phyloP scores from a whole-genome alignment of 92 coral and sea anemone genomes.

The Scolanthus callimorphus region DNA sequence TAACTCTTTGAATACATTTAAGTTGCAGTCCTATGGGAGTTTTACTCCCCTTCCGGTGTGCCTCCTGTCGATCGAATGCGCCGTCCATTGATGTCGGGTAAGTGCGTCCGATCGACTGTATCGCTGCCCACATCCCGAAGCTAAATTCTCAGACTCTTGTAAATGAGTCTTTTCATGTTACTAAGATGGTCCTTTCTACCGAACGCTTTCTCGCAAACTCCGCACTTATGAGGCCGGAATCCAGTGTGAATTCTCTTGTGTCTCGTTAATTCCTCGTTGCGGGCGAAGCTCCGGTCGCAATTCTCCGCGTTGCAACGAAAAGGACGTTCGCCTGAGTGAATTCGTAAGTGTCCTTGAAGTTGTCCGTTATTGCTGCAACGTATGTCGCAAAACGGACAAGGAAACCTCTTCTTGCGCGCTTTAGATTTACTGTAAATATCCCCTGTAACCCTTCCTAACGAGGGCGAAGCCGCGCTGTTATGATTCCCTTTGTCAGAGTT shows the following conservation, averaged over 20 bases:
- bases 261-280: constrained; percentile 89
- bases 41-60: too few relatives aligned
- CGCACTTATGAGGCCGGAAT: constrained; percentile 88
- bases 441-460: too few relatives aligned
- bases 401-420: constrained; percentile 81
- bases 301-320: constrained; percentile 70
- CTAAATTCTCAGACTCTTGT: constrained; percentile 70
- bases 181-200: constrained; percentile 91
- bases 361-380: constrained; percentile 96
- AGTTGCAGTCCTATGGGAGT: too few relatives aligned
- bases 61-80: constrained; percentile 62
- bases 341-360: constrained; percentile 85
- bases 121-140: constrained; percentile 76
- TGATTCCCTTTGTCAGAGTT: too few relatives aligned
- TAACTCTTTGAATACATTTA: too few relatives aligned
- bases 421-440: too few relatives aligned
- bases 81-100: constrained; percentile 80
- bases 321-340: constrained; percentile 90
- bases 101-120: constrained; percentile 93
- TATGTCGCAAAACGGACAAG: constrained; percentile 87
- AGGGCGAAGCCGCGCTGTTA: too few relatives aligned
- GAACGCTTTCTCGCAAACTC: constrained; percentile 81
- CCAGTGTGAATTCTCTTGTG: constrained; percentile 93
- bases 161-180: constrained; percentile 87
- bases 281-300: constrained; percentile 85